Evolutionary conservation across 2,113 vertebrate genomes (phyloP).

Genomic region (Stercorarius parasiticus): DNA sequence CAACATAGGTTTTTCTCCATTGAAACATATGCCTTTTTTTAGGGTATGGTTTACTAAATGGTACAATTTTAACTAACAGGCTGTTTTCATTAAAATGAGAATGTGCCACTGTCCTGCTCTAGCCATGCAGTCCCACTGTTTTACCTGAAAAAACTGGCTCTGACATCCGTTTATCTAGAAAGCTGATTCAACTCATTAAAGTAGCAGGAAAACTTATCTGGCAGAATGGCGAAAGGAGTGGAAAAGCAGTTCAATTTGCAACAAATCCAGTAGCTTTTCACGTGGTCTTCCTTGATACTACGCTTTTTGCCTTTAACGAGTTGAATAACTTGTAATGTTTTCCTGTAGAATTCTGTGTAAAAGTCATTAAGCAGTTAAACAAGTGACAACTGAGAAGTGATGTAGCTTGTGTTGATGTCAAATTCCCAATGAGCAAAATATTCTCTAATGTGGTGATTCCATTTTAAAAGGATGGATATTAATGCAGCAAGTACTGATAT

Average conservation of each 20-base stretch:
- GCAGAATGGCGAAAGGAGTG: background rate
- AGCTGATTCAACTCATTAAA: background rate
- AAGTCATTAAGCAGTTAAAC: background rate
- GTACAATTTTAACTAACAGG: background rate
- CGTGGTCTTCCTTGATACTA: background rate
- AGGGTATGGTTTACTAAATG: background rate
- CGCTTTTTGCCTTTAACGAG: background rate
- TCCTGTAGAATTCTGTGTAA: background rate
- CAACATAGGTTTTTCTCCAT: background rate
- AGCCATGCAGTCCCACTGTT: background rate
- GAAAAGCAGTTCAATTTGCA: background rate
- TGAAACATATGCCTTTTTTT: background rate
- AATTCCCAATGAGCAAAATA: background rate
- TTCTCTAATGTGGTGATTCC: background rate
- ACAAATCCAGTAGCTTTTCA: background rate
- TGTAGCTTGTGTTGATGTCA: background rate
- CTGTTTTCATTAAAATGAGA: background rate
- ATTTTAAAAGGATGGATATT: background rate
- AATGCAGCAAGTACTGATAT: fast-evolving
- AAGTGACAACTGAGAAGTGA: background rate
- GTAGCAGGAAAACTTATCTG: background rate
- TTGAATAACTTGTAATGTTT: background rate
- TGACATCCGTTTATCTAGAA: background rate
- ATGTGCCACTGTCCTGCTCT: background rate
- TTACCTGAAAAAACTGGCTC: background rate